A percentile compares a stretch with the other conserved stretches of the same genome.
These are phyloP conservation scores for Cebidichthys violaceus DNA, from an alignment of 2,113 vertebrate genomes.

Conservation along the genomic window DNA sequence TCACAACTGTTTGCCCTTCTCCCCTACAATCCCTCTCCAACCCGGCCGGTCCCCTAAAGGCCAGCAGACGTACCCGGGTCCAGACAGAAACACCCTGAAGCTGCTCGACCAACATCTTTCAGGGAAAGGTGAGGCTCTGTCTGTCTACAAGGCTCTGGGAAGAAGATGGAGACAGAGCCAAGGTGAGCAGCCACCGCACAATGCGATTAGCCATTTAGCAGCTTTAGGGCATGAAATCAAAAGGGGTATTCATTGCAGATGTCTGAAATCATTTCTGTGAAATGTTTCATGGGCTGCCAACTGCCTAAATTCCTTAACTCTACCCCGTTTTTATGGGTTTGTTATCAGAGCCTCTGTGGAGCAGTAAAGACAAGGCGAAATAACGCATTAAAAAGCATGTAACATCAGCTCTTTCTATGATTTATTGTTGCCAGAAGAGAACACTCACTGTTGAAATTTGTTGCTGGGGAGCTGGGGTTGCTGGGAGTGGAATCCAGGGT, in stretches of 20 bases:
- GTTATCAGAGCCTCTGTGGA: constrained; percentile 57
- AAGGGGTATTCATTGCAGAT: constrained; percentile 68
- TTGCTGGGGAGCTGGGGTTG: constrained; percentile 81
- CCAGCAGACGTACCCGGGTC: constrained; percentile 39
- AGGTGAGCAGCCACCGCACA: constrained; percentile 65
- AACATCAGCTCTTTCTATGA: constrained; percentile 38
- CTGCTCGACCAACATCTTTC: constrained; percentile 10
- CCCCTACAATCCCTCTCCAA: constrained; percentile 51
- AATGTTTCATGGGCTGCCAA: constrained; percentile 71
- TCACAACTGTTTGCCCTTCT: constrained; percentile 79
- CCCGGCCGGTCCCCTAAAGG: constrained; percentile 40
- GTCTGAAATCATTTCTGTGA: constrained; percentile 73
- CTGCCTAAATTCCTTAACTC: constrained; percentile 70
- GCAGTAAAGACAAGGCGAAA: constrained; percentile 52
- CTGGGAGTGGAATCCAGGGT: constrained; percentile 84
- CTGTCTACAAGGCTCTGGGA: constrained; percentile 23
- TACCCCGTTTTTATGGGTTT: constrained; percentile 54
- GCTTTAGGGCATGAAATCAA: constrained; percentile 74
- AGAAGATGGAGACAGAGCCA: constrained; percentile 48
- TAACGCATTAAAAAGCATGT: constrained; percentile 48
- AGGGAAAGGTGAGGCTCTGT: constrained; percentile 38
- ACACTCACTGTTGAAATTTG: constrained; percentile 90
- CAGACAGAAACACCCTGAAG: constrained; percentile 51
- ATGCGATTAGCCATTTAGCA: constrained; percentile 72
- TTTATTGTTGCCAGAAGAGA: constrained; percentile 20